Evolutionary conservation across 2,797 vertebrate genomes (phyloP).

Genomic region (Erethizon dorsatum): DNA sequence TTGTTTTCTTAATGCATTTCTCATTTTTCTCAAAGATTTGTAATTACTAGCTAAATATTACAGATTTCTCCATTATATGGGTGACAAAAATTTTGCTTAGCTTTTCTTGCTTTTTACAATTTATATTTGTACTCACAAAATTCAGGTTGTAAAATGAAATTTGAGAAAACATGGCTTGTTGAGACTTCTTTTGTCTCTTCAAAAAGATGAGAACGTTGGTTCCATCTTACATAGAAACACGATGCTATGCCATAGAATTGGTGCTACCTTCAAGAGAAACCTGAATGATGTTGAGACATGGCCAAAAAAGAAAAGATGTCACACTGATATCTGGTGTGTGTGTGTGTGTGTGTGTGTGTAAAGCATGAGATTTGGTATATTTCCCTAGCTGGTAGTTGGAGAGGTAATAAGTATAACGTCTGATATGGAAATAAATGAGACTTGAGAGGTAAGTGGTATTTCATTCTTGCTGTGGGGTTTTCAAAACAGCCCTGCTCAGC

Average conservation of each 20-base stretch:
- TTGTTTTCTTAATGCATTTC: background rate
- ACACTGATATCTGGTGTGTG: background rate
- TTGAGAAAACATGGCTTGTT: background rate
- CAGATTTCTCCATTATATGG: background rate
- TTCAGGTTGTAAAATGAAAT: conserved; percentile 13
- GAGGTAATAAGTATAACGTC: background rate
- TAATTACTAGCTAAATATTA: background rate
- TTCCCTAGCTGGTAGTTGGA: background rate
- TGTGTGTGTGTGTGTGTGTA: background rate
- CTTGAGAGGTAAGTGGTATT: background rate
- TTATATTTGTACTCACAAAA: conserved; percentile 17
- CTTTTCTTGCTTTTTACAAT: conserved; percentile 22
- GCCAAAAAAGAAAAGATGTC: conserved; percentile 4
- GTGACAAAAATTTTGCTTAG: background rate
- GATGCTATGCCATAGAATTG: background rate
- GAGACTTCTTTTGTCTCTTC: background rate
- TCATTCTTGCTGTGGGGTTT: background rate
- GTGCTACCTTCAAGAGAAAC: background rate
- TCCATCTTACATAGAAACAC: background rate
- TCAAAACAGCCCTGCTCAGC: background rate
- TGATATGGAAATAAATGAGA: background rate
- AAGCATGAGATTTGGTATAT: conserved; percentile 1
- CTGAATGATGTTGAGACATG: background rate
- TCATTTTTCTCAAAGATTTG: background rate
- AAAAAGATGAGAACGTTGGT: background rate